Conservation (phyloP, 2,113 vertebrate species). For the Epinephelus lanceolatus region DNA sequence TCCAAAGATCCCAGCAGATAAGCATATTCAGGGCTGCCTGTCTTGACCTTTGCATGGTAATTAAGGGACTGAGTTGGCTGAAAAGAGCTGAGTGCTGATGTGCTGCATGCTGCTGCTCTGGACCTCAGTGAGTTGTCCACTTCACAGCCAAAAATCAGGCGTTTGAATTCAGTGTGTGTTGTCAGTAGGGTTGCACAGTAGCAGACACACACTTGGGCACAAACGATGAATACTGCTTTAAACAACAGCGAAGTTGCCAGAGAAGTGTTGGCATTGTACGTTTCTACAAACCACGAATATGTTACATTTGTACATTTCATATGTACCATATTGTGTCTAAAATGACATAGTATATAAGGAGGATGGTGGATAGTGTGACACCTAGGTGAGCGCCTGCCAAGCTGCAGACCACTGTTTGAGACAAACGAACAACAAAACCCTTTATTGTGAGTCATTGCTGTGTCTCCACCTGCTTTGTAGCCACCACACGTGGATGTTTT, state of each 20-base stretch:
- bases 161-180: neutral
- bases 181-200: neutral
- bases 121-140: neutral
- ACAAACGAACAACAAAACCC: too few species aligned
- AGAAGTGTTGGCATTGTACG: too few species aligned
- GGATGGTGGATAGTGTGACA: too few species aligned
- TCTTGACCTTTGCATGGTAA: constrained; percentile 67
- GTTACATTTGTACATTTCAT: neutral
- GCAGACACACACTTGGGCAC: neutral
- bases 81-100: constrained; percentile 57
- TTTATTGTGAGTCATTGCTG: too few species aligned
- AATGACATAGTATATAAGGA: too few species aligned
- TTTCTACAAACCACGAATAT: too few species aligned
- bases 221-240: neutral
- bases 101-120: constrained; percentile 7
- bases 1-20: constrained; percentile 52
- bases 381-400: too few species aligned
- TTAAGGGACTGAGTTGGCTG: constrained; percentile 38
- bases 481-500: too few species aligned
- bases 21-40: constrained; percentile 55
- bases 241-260: neutral
- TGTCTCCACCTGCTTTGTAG: too few species aligned
- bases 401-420: too few species aligned
- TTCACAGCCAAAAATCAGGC: neutral
- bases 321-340: too few species aligned